Evolutionary conservation across 2,113 vertebrate species (phyloP).

Genomic region (Tamias sibiricus): DNA sequence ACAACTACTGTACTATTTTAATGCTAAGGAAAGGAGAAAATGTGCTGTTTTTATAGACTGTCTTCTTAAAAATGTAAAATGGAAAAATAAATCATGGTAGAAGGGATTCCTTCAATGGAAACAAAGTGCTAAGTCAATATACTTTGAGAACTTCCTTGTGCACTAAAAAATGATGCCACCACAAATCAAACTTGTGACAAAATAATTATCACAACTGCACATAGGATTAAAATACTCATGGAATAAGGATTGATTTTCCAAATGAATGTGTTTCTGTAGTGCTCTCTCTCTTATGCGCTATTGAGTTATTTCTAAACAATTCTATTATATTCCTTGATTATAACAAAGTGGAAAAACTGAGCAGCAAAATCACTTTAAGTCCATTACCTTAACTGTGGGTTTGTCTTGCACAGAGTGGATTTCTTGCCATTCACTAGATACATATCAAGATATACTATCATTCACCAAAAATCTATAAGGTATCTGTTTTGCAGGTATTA

Average conservation of each 20-base stretch:
- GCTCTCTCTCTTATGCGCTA: background rate
- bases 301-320: background rate
- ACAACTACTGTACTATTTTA: background rate
- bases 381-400: background rate
- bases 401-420: background rate
- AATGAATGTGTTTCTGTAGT: background rate
- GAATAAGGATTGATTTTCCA: background rate
- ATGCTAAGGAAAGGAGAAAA: background rate
- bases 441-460: background rate
- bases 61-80: background rate
- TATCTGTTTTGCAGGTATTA: background rate
- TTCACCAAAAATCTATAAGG: background rate
- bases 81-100: background rate
- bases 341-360: background rate
- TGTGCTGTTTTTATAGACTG: background rate
- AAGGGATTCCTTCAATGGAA: background rate
- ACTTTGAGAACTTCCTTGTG: background rate
- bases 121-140: background rate
- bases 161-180: background rate
- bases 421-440: background rate
- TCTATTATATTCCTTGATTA: background rate
- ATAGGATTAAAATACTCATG: background rate
- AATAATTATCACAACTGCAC: background rate
- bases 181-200: background rate
- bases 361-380: background rate